These are phyloP conservation scores for Formica exsecta DNA, from an alignment of 1,140 invertebrate species.

Conservation along the genomic window DNA sequence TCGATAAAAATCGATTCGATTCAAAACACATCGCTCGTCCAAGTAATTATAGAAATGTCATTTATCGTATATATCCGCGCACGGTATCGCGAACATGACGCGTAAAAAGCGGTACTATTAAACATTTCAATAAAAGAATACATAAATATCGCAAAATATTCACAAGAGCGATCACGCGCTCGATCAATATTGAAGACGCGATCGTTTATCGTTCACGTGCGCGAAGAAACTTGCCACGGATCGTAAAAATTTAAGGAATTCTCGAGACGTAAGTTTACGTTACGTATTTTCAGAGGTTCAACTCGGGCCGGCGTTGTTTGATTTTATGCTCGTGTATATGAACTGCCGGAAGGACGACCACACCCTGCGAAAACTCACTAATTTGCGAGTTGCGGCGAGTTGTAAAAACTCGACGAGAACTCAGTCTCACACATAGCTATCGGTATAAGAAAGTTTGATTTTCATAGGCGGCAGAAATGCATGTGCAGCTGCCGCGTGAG, in stretches of 20 bases:
- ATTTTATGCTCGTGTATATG: conserved; percentile 11
- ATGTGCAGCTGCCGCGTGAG: background rate
- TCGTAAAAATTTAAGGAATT: conserved; percentile 41
- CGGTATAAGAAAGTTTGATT: conserved; percentile 33
- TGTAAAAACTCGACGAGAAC: conserved; percentile 31
- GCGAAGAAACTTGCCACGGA: background rate
- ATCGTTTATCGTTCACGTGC: conserved; percentile 3
- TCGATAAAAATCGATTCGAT: conserved; percentile 55
- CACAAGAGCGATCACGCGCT: background rate
- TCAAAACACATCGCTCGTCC: conserved; percentile 25
- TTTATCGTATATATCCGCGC: conserved; percentile 32
- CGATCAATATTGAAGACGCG: background rate
- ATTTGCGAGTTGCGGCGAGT: conserved; percentile 33
- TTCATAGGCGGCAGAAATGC: background rate
- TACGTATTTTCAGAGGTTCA: conserved; percentile 22
- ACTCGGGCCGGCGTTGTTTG: conserved; percentile 6
- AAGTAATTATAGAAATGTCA: conserved; percentile 48
- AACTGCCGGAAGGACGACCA: background rate
- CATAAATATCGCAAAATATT: conserved; percentile 16
- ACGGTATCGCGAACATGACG: conserved; percentile 2
- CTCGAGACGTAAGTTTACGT: conserved; percentile 16
- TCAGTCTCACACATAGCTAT: background rate
- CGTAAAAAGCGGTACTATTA: background rate
- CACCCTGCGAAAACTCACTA: conserved; percentile 21
- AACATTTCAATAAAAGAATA: conserved; percentile 15